Base-by-base conservation (phyloP, 2,113 vertebrate genomes). In the Archilochus colubris region DNA sequence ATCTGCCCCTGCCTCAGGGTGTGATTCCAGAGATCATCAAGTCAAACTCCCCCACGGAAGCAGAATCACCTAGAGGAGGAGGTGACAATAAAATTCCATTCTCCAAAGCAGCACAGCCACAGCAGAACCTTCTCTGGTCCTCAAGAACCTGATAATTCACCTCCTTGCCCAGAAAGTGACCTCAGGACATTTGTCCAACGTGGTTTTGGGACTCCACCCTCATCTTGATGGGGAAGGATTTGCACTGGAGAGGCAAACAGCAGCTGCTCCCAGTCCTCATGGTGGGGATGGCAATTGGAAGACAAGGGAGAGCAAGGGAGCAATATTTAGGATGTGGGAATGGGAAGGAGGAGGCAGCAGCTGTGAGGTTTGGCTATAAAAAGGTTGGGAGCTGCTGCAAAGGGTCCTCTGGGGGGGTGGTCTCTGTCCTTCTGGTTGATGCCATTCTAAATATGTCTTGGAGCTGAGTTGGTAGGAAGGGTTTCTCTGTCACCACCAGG, bases 331-430 rank as follows among this genome's bases (percentile, higher is more conserved):
- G 91, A 76, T 2, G 8, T 0, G 20, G 73, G 89, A 84, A 43
- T 44, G 90, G 76, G 85, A 66, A 91, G 40, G 30, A 92, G 64
- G 59, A 89, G 81, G 89, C 93, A 93, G 89, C 95, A 93, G 95
- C 95, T 96, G 91, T 31, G 86, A 78, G 70, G 2, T 40, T 36
- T n/a, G 86, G 69, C 88, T 95, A 93, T 93, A 96, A 96, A 96
- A 96, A 93, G 91, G 77, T 23, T 7, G 28, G n/a, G 76, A 81
- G 88, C 31, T 73, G 70, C 66, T 0, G 0, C 77, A 20, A 1
- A 0, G n/a, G 61, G 50, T 83, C 55, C 33, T 59, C 25, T 27
- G 10, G 24, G 44, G 38, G 64, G 76, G 43, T 86, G 74, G 55
- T 61, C 82, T 53, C 74, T 84, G 58, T 54, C 66, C 53, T 23